Evolutionary conservation across 2,797 vertebrate genomes (phyloP), one percentile per base, ranked within the genome.

Genomic region (Borostomias antarcticus): DNA sequence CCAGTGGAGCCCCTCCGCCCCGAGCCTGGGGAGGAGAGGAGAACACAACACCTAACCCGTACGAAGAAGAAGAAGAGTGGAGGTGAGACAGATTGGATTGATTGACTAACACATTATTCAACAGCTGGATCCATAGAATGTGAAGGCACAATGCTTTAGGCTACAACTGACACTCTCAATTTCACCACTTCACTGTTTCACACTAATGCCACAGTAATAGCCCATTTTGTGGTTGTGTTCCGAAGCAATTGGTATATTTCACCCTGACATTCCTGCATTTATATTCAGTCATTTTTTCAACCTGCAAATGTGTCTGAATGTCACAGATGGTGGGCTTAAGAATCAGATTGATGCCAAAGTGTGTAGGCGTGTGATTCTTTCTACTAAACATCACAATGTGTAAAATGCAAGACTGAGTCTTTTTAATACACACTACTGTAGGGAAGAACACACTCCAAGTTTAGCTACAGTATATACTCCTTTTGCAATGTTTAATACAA

Each of bases 311-410:
- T 4, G 10, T 54, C 26, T 29, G 10, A 54, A 10, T 29, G n/a
- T 29, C 51, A 29, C 51, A 54, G 10, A n/a, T 15, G 25, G 25
- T 10, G 5, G 13, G 1, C 25, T 54, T 13, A 1, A 59, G 37
- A 57, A 30, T 60, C 23, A 28, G 40, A 6, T 19, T 15, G 17
- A 61, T 29, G 25, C 47, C 70, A 35, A 53, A 4, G 28, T 10
- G 58, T 69, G 83, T 86, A 68, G 85, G 84, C 78, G 80, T 77
- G 19, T 54, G 15, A 69, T 65, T 82, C 63, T 82, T 84, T 77
- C 80, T 79, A 79, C 69, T 45, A 69, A 67, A 60, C 1, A 0
- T 30, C 52, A 29, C 23, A 52, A 66, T 74, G 75, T 83, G 76
- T 75, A 76, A 73, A 83, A 78, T 69, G 77, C 58, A 79, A 76